phyloP scores from a whole-genome alignment of 64 coral and sea anemone species.

The Acropora tenuis region DNA sequence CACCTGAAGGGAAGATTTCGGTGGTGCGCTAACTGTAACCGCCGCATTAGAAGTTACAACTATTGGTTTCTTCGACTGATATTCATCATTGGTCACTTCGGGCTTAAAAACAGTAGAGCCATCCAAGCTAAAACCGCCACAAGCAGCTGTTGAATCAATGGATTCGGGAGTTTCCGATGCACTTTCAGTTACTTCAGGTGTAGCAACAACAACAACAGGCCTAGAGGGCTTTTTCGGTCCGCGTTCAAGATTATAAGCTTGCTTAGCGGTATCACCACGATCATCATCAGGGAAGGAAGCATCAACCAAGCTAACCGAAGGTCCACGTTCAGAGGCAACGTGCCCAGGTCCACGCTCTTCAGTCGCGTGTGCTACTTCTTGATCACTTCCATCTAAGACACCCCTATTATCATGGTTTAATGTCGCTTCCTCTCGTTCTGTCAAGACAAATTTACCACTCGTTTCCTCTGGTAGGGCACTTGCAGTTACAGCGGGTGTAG shows the following conservation, averaged over 20 bases:
- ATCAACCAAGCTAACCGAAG: too few species aligned
- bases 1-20: not conserved
- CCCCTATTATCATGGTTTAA: not conserved
- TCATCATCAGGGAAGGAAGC: too few species aligned
- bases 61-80: not conserved
- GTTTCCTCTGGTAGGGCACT: not conserved
- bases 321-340: too few species aligned
- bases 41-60: not conserved
- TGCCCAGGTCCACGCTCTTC: not conserved
- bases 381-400: not conserved
- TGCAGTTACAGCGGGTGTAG: conserved; percentile 44
- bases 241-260: too few species aligned
- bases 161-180: not conserved
- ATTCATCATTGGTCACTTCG: not conserved
- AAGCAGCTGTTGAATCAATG: not conserved
- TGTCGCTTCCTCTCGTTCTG: not conserved
- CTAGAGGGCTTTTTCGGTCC: too few species aligned
- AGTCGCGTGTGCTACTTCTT: not conserved
- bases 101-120: not conserved
- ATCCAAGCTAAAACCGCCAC: not conserved
- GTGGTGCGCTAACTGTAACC: not conserved
- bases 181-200: too few species aligned
- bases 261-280: too few species aligned
- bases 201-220: too few species aligned
- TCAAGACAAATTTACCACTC: not conserved